A percentile compares a stretch with the other conserved stretches of the same genome.
These are phyloP conservation scores for Muscicapa adusta DNA, from an alignment of 2,113 vertebrate genomes.

Conservation along the genomic window DNA sequence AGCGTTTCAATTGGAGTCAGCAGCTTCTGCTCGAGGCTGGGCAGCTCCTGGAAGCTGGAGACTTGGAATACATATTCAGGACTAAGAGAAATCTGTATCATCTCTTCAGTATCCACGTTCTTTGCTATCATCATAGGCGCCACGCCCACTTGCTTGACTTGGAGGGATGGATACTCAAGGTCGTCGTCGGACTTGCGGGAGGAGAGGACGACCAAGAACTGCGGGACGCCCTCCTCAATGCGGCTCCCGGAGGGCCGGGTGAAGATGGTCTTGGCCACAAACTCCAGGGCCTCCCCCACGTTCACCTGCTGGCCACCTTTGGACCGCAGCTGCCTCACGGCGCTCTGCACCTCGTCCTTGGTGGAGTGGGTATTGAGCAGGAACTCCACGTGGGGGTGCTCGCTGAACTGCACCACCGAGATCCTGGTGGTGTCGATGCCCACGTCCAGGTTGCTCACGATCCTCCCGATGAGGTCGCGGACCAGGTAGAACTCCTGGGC, in stretches of 20 bases:
- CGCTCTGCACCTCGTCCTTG: conserved; percentile 81
- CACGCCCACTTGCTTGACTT: conserved; percentile 81
- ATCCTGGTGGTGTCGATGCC: conserved; percentile 84
- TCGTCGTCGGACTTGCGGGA: conserved; percentile 84
- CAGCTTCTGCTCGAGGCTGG: conserved; percentile 79
- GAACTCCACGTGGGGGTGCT: conserved; percentile 83
- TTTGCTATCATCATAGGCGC: conserved; percentile 83
- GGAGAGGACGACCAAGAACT: conserved; percentile 88
- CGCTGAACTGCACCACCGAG: conserved; percentile 90
- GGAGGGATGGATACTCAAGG: conserved; percentile 73
- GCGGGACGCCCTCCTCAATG: conserved; percentile 89
- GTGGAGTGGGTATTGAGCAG: conserved; percentile 83
- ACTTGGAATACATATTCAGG: conserved; percentile 81
- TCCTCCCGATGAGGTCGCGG: conserved; percentile 78
- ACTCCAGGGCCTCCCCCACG: conserved; percentile 85
- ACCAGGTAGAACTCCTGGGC: conserved; percentile 80
- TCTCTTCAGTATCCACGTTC: conserved; percentile 76
- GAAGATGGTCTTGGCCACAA: conserved; percentile 85
- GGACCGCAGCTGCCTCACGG: conserved; percentile 73
- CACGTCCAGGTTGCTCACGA: conserved; percentile 84
- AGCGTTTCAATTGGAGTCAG: conserved; percentile 80
- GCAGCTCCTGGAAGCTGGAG: conserved; percentile 80
- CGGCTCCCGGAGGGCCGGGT: conserved; percentile 88
- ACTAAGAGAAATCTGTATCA: conserved; percentile 83
- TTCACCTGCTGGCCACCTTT: conserved; percentile 82